Conservation (phyloP, 2,113 vertebrate genomes). For the Nothocercus nigrocapillus region DNA sequence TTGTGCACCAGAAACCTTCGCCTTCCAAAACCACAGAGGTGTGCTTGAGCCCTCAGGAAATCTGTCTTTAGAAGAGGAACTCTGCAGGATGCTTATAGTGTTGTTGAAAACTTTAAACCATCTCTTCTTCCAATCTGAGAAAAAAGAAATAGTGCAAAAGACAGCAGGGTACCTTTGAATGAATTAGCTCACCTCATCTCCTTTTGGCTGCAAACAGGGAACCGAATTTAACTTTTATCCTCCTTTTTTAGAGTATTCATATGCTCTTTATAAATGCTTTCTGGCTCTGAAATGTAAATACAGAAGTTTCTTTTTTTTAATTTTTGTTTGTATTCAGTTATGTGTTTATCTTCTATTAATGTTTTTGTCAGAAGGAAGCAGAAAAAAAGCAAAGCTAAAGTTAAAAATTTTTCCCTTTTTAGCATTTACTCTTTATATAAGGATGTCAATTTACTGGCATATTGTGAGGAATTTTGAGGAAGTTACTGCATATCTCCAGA, state of each 20-base stretch:
- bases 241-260: rapidly evolving
- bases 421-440: not conserved
- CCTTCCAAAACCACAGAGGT: not conserved
- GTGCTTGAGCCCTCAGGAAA: not conserved
- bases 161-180: not conserved
- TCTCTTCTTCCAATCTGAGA: not conserved
- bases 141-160: not conserved
- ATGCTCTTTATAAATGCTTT: not conserved
- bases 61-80: not conserved
- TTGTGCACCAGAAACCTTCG: not conserved
- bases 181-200: not conserved
- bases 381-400: not conserved
- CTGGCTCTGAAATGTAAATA: not conserved
- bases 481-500: not conserved
- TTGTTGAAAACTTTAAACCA: not conserved
- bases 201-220: not conserved
- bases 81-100: not conserved
- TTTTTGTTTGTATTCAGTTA: not conserved
- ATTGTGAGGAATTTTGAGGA: not conserved
- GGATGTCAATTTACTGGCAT: not conserved
- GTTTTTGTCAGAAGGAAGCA: not conserved
- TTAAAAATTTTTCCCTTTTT: not conserved
- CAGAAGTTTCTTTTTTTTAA: not conserved
- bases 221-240: not conserved
- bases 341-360: not conserved